Percentiles rank a stretch among this genome's conserved stretches.
phyloP scores from a whole-genome alignment of 1,140 invertebrate genomes.

The Drosophila elegans region DNA sequence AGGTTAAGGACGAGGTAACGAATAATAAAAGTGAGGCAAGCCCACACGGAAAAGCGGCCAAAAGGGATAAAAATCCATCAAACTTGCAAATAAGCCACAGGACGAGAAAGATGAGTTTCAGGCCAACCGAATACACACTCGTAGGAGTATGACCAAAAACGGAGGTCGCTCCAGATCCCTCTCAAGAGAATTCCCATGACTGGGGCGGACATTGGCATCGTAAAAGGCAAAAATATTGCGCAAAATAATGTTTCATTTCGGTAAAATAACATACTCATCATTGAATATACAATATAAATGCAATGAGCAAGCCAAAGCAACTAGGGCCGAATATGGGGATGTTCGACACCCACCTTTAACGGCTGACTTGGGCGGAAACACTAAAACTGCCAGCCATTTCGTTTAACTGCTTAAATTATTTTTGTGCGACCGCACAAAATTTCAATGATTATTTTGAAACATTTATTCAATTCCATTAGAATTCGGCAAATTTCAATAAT shows the following conservation, averaged over 20 bases:
- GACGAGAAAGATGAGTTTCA: conserved; percentile 25
- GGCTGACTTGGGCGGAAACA: conserved; percentile 4
- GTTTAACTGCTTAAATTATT: conserved; percentile 5
- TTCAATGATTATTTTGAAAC: conserved; percentile 5
- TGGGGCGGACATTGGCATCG: conserved; percentile 46
- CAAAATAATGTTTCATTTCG: conserved; percentile 74
- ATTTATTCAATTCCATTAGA: background rate
- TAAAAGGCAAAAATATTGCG: conserved; percentile 67
- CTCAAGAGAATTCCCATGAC: conserved; percentile 16
- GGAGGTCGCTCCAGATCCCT: conserved; percentile 9
- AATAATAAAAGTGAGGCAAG: conserved; percentile 43
- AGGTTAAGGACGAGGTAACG: conserved; percentile 21
- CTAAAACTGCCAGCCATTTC: conserved; percentile 11
- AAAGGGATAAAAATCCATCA: conserved; percentile 82
- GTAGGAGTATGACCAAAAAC: conserved; percentile 18
- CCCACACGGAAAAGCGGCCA: conserved; percentile 43
- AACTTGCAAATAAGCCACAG: conserved; percentile 80
- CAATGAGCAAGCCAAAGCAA: conserved; percentile 27
- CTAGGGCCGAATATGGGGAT: background rate
- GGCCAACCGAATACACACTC: background rate
- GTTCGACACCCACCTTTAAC: conserved; percentile 26
- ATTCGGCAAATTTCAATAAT: background rate
- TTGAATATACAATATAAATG: conserved; percentile 74
- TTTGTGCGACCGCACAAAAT: background rate
- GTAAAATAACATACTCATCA: conserved; percentile 76